Conservation (phyloP, 2,888 invertebrate genomes). For the Tenthredo mesomela region DNA sequence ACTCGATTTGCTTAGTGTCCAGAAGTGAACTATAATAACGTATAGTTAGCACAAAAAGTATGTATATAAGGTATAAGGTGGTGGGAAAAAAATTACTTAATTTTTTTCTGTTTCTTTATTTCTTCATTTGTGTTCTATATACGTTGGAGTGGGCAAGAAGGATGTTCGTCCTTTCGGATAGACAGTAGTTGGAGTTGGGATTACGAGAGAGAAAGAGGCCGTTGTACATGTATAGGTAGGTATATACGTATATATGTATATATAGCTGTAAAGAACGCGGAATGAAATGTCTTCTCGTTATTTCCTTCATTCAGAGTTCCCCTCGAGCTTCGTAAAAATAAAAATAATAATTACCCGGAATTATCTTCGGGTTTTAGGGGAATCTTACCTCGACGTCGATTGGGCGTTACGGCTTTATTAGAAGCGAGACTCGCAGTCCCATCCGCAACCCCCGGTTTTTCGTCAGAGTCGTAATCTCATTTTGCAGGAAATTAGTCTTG, state of each 20-base stretch:
- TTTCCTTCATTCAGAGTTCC: slow-evolving; percentile 20
- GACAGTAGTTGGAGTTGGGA: neutral
- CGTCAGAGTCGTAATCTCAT: slow-evolving; percentile 44
- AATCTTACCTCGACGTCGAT: slow-evolving; percentile 47
- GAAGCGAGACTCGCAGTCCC: slow-evolving; percentile 6
- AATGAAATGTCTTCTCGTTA: slow-evolving; percentile 38
- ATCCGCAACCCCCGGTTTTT: slow-evolving; percentile 14
- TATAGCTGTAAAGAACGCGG: neutral
- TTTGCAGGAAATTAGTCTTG: slow-evolving; percentile 45
- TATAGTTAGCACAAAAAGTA: neutral
- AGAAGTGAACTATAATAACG: too few species aligned
- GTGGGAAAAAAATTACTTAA: neutral
- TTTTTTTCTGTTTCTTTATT: neutral
- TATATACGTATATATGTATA: neutral
- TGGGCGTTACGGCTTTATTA: slow-evolving; percentile 45
- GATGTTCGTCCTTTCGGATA: slow-evolving; percentile 2
- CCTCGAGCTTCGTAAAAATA: slow-evolving; percentile 32
- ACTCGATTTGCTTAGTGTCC: too few species aligned
- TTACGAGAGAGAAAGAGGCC: slow-evolving; percentile 9
- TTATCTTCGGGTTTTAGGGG: slow-evolving; percentile 39
- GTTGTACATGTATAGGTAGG: neutral
- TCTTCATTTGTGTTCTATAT: neutral
- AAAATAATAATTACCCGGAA: slow-evolving; percentile 47
- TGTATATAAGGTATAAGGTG: neutral
- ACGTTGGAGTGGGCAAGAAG: neutral